These are phyloP conservation scores for Pterocles orientalis DNA, from an alignment of 2,113 vertebrate genomes.

Conservation along the genomic window DNA sequence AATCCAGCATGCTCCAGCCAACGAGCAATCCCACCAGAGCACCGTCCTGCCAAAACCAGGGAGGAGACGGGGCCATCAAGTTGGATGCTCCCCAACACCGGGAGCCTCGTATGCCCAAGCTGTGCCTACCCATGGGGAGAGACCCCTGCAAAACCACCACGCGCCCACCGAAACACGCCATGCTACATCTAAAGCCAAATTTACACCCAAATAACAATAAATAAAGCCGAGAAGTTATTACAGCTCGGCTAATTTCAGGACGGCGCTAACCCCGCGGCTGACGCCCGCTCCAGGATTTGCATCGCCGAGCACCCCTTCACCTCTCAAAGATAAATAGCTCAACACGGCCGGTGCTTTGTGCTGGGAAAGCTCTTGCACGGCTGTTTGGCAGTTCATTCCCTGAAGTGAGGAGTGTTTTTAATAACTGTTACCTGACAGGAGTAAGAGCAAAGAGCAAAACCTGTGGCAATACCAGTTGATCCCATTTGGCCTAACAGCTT, in stretches of 20 bases:
- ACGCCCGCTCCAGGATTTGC: background rate
- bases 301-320: background rate
- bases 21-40: background rate
- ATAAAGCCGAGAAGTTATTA: background rate
- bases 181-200: background rate
- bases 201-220: background rate
- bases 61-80: fast-evolving
- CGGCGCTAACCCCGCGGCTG: background rate
- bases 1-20: fast-evolving
- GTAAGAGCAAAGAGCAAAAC: slow-evolving; percentile 35
- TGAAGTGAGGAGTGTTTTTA: background rate
- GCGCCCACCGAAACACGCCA: fast-evolving
- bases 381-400: background rate
- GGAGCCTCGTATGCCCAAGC: background rate
- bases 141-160: fast-evolving
- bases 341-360: fast-evolving
- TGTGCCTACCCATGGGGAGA: fast-evolving
- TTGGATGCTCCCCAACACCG: fast-evolving
- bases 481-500: background rate
- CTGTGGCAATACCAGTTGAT: slow-evolving; percentile 12
- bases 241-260: background rate
- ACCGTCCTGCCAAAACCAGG: background rate
- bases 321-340: background rate
- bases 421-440: slow-evolving; percentile 11
- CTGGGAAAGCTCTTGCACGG: background rate